Base-by-base conservation (phyloP, 2,888 invertebrate species). In the Tinea semifulvella region DNA sequence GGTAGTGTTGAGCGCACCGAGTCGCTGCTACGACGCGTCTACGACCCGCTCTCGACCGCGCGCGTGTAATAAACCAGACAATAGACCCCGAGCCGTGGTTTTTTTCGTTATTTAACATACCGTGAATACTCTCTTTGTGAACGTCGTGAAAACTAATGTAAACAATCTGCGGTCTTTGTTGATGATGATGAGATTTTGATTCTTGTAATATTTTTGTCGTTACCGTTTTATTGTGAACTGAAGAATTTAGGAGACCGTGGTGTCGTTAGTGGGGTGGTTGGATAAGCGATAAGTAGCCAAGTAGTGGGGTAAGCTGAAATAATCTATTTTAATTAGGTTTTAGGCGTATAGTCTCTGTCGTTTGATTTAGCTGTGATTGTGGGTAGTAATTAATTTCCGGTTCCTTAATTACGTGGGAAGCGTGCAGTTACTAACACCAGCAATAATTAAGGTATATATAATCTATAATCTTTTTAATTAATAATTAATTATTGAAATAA, bases 1-100 rank as follows among this genome's bases (percentile, higher is more conserved):
- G 75, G 69, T 74, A 80, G 79, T 80, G 62, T 62, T 62, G 67
- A 72, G 65, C 70, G 68, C 66, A 58, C 53, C 67, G 71, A 69
- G 70, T 70, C 63, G 58, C 57, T 54, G 57, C 66, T 68, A 71
- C 75, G 67, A 73, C 77, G 74, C 56, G 58, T 54, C 68, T 71
- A 69, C 72, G 71, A 18, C 17, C 8, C 36, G 16, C 31, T 31
- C 31, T 31, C 8, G 18, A 6, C 36, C 17, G 18, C 36, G 25
- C 5, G 36, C 7, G 18, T 36, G 36, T 14, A 36, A 18, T 14
- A 18, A 27, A 58, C 58, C 63, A 67, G 63, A 69, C 69, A 70
- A 70, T 65, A 68, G 68, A 60, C 5, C 25, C 31, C 31, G 6
- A 31, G 36, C 10, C 36, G 36, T 18, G 36, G 4, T 36, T 36